These are phyloP conservation scores for Atherinosoma microstoma DNA, from an alignment of 2,797 vertebrate genomes.

Conservation along the genomic window DNA sequence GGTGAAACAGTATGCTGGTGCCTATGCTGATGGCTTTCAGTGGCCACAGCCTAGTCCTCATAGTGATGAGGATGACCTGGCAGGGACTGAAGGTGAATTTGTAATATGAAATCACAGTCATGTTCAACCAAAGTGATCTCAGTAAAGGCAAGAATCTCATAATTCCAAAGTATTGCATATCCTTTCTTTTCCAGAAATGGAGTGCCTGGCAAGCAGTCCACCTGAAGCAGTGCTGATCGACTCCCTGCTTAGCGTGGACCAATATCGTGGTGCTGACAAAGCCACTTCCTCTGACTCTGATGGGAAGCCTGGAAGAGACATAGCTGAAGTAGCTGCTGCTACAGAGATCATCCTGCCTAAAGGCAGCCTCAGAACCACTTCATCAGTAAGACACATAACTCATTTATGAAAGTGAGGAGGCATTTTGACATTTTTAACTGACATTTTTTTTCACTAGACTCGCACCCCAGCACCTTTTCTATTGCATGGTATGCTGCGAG, in stretches of 20 bases:
- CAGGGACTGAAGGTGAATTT: conserved; percentile 76
- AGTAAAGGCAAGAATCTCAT: neutral
- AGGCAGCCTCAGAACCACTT: conserved; percentile 87
- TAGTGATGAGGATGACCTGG: conserved; percentile 86
- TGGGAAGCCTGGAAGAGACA: conserved; percentile 87
- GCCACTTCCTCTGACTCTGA: conserved; percentile 68
- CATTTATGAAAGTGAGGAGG: no score
- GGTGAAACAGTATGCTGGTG: conserved; percentile 93
- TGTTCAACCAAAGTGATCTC: neutral
- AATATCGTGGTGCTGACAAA: conserved; percentile 86
- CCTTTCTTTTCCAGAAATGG: conserved; percentile 77
- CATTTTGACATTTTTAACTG: neutral
- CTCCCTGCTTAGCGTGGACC: conserved; percentile 90
- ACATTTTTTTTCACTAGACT: conserved; percentile 55
- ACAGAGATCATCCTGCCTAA: conserved; percentile 92
- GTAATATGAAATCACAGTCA: neutral
- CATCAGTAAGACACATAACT: conserved; percentile 68
- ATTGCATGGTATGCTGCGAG: conserved; percentile 89
- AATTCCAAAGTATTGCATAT: neutral
- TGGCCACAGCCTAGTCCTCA: conserved; percentile 89
- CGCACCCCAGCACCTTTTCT: conserved; percentile 81
- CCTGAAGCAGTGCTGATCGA: conserved; percentile 90
- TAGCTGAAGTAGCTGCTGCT: conserved; percentile 90
- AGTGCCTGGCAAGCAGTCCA: conserved; percentile 69
- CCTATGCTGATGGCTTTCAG: conserved; percentile 90